Evolutionary conservation across 1,140 invertebrate species (phyloP).

Genomic region (Holcopasites calliopsidis): DNA sequence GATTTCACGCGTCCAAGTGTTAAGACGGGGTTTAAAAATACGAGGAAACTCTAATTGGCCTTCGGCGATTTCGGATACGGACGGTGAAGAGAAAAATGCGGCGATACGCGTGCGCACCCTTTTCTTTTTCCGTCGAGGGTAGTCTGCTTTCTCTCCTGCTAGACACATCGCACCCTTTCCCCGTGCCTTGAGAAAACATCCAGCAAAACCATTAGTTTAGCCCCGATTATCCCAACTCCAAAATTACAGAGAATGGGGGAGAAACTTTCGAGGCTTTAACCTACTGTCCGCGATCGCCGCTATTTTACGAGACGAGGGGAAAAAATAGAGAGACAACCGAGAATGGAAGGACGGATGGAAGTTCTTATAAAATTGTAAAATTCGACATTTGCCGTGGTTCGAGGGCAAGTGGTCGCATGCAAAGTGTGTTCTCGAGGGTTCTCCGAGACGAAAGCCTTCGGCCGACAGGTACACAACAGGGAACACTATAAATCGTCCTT

Average conservation of each 20-base stretch:
- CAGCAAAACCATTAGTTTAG: not conserved
- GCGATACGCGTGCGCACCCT: not conserved
- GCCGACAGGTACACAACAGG: slow-evolving; percentile 7
- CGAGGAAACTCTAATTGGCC: slow-evolving; percentile 1
- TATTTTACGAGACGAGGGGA: not conserved
- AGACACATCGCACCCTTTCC: slow-evolving; percentile 48
- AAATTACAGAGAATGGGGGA: not conserved
- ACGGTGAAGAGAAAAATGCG: not conserved
- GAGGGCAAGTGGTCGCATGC: not conserved
- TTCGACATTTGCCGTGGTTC: not conserved
- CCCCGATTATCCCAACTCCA: not conserved
- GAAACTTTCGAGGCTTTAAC: not conserved
- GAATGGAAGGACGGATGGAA: rapidly evolving
- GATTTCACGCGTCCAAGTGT: not conserved
- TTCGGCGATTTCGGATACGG: not conserved
- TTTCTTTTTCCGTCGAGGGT: slow-evolving; percentile 31
- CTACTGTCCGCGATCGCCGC: too few species aligned
- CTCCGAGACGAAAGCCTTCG: not conserved
- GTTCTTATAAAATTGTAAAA: not conserved
- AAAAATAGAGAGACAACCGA: too few species aligned
- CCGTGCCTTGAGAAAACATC: slow-evolving; percentile 20
- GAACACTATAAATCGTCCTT: slow-evolving; percentile 25
- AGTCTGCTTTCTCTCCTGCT: slow-evolving; percentile 44
- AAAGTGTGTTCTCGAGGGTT: not conserved
- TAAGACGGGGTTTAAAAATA: not conserved